These are phyloP conservation scores for Gyps fulvus DNA, from an alignment of 2,113 vertebrate species.

Conservation along the genomic window DNA sequence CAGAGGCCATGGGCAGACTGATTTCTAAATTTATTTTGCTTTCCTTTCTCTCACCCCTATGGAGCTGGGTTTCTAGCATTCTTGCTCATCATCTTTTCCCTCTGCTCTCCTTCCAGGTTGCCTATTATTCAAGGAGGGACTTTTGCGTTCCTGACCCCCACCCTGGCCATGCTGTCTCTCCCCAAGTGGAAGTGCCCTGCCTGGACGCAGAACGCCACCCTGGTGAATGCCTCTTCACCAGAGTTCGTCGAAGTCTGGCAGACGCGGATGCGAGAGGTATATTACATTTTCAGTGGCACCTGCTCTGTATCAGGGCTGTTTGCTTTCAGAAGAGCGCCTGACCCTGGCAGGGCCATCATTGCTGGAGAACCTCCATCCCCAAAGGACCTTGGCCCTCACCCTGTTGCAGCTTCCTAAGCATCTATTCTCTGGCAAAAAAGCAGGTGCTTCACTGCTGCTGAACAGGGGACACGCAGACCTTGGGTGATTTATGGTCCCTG, in stretches of 20 bases:
- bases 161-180: conserved; percentile 91
- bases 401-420: background rate
- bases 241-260: conserved; percentile 90
- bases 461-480: background rate
- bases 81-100: background rate
- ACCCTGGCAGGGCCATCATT: background rate
- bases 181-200: conserved; percentile 89
- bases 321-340: background rate
- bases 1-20: background rate
- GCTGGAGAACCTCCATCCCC: background rate
- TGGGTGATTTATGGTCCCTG: background rate
- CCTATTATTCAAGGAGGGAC: conserved; percentile 96
- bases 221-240: conserved; percentile 84
- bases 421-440: background rate
- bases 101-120: conserved; percentile 73
- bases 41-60: background rate
- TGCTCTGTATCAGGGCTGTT: background rate
- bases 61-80: background rate
- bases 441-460: background rate
- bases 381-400: background rate
- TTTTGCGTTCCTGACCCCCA: conserved; percentile 86
- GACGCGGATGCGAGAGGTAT: conserved; percentile 88
- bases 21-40: background rate
- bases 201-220: conserved; percentile 88
- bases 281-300: background rate